Base-by-base conservation (phyloP, 2,888 invertebrate genomes). In the Tigriopus californicus region DNA sequence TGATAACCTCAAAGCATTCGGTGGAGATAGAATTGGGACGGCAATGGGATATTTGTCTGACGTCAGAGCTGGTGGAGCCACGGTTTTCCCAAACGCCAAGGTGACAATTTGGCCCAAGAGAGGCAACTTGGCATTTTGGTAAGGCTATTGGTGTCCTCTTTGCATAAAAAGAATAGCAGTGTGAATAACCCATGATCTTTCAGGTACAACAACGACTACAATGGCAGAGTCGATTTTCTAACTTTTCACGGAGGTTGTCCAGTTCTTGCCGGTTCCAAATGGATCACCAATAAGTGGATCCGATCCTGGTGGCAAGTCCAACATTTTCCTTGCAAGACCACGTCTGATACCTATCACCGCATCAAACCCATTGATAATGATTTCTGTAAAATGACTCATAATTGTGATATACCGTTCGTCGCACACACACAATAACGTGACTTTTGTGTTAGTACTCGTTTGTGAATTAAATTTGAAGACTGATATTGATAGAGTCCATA, bases 11-110 rank as follows among this genome's bases (percentile, higher is more conserved):
- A 4, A 44, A 4, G 10, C 5, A 11, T 51, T 20, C 1, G 66
- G 66, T 54, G 77, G 77, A 56, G 77, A 77, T 68, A 68, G 77
- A 64, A 74, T 77, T 63, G 75, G 75, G 15, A 77, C 77, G n/a
- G 70, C 74, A 61, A 70, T 77, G 64, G 73, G 72, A 65, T 76
- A 76, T 67, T 70, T 77, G 70, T 70, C 71, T 22, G 72, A 76
- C 66, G 76, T 77, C 8, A 71, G 72, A 61, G 73, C 72, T 24
- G 77, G 77, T 25, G 77, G 77, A 22, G 75, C 73, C 8, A 77
- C 77, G 4, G 77, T 76, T 1, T 77, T 77, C 66, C 74, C 75
- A 20, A 68, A 73, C 46, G 67, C 75, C 49, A 74, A 74, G 20
- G 71, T 73, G 41, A 73, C 73, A 57, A 66, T 75, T 15, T 72